A percentile compares a stretch with the other conserved stretches of the same genome.
Evolutionary conservation across 2,113 vertebrate genomes (phyloP).

Genomic region (human): DNA sequence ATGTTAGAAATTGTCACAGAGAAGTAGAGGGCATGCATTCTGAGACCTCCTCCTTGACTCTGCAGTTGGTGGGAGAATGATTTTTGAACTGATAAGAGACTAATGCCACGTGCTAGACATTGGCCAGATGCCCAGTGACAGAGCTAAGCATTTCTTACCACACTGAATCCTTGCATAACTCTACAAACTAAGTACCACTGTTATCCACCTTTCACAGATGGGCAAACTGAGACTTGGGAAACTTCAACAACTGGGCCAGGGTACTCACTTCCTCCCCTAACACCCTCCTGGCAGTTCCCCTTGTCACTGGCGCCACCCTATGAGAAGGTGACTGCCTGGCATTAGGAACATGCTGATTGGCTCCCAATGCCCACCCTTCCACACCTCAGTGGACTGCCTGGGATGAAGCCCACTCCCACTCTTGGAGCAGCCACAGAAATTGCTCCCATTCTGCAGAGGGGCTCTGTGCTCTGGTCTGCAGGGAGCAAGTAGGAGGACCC

Average conservation of each 20-base stretch:
- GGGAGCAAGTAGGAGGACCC: background rate
- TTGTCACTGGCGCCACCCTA: background rate
- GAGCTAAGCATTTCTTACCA: background rate
- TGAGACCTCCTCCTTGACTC: background rate
- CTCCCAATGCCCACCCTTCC: background rate
- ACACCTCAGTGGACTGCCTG: background rate
- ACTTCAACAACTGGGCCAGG: background rate
- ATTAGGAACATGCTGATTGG: background rate
- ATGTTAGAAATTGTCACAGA: background rate
- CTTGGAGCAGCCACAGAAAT: background rate
- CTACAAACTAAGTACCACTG: background rate
- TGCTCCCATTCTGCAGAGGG: background rate
- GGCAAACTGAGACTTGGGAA: background rate
- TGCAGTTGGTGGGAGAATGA: background rate
- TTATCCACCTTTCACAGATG: background rate
- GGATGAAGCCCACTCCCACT: background rate
- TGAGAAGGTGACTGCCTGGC: background rate
- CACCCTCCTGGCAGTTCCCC: background rate
- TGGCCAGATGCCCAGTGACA: background rate
- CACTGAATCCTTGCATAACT: too few relatives aligned
- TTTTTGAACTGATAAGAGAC: background rate
- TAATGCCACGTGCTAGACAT: rapidly evolving
- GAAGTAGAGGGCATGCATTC: background rate
- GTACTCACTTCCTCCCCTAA: background rate
- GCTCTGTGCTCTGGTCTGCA: background rate